Evolutionary conservation across 2,888 invertebrate species (phyloP).

Genomic region (Rhaphigaster nebulosa): DNA sequence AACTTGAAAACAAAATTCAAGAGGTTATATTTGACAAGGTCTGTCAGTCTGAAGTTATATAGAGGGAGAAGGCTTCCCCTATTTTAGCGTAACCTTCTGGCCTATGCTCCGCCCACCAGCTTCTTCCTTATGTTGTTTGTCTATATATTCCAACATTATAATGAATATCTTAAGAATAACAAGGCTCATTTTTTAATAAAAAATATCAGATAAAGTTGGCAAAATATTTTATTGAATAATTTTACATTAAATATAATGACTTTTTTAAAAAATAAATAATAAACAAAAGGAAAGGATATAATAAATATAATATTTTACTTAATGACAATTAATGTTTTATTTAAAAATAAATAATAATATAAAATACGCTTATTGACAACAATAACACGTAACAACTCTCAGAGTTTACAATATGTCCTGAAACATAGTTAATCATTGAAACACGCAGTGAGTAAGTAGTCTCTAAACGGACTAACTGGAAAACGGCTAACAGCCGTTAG

Average conservation of each 20-base stretch:
- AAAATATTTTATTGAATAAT: not conserved
- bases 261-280: not conserved
- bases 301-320: constrained; percentile 42
- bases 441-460: constrained; percentile 19
- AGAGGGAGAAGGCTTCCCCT: too few relatives aligned
- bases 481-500: not conserved
- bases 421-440: constrained; percentile 41
- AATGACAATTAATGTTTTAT: not conserved
- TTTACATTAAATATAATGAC: constrained; percentile 23
- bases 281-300: not conserved
- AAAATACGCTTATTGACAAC: constrained; percentile 60
- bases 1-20: too few relatives aligned
- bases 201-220: not conserved
- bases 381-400: constrained; percentile 64
- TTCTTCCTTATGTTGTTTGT: too few relatives aligned
- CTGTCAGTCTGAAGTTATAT: too few relatives aligned
- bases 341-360: constrained; percentile 60
- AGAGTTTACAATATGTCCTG: constrained; percentile 65
- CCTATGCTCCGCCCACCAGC: too few relatives aligned
- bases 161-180: not conserved
- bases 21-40: too few relatives aligned
- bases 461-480: constrained; percentile 52
- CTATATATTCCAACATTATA: not conserved
- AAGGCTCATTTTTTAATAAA: not conserved
- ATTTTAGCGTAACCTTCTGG: too few relatives aligned